phyloP scores from a whole-genome alignment of 1,140 invertebrate species.

The Drosophila grimshawi region DNA sequence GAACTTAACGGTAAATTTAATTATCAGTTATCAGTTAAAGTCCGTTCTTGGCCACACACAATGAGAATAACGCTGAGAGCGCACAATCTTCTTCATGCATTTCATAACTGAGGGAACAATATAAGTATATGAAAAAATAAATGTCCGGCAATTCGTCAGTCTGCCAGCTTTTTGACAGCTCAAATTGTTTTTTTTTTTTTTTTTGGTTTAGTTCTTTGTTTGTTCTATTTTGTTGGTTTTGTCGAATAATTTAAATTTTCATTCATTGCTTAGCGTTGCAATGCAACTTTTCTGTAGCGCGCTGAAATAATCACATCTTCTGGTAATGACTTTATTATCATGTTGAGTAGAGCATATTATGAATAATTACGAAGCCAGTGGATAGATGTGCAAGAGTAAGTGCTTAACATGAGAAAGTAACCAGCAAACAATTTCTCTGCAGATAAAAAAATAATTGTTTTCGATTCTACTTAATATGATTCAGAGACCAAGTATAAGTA shows the following conservation, averaged over 20 bases:
- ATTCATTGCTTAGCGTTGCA: conserved; percentile 29
- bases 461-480: too few relatives aligned
- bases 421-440: background rate
- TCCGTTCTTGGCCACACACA: background rate
- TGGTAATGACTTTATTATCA: conserved; percentile 12
- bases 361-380: background rate
- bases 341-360: conserved; percentile 16
- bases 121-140: conserved; percentile 8
- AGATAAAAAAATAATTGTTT: too few relatives aligned
- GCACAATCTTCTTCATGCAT: conserved; percentile 25
- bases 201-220: conserved; percentile 20
- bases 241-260: conserved; percentile 24
- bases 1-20: conserved; percentile 57
- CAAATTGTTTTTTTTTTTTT: conserved; percentile 26
- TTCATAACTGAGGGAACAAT: conserved; percentile 9
- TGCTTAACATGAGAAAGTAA: conserved; percentile 2
- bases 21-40: conserved; percentile 4
- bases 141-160: conserved; percentile 46
- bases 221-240: conserved; percentile 9
- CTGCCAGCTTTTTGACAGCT: conserved; percentile 51
- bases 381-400: background rate
- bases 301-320: conserved; percentile 32
- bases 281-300: conserved; percentile 34
- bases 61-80: conserved; percentile 19
- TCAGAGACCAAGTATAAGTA: too few relatives aligned